These are phyloP conservation scores for Neopipo cinnamomea DNA, from an alignment of 2,113 vertebrate genomes.

Conservation along the genomic window DNA sequence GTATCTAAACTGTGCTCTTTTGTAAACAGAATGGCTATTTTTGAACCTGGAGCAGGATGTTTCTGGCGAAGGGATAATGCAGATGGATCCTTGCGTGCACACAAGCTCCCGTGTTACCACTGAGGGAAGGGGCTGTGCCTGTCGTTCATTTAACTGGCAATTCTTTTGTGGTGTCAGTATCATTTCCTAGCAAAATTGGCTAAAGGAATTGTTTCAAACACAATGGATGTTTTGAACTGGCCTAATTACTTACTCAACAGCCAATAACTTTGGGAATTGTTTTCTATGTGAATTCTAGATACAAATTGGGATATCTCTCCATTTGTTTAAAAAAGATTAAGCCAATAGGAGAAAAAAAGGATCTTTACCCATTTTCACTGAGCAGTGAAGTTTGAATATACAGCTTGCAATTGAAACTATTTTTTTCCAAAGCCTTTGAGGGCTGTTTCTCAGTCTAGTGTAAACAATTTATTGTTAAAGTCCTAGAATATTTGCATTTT, in stretches of 20 bases:
- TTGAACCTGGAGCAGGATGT: conserved; percentile 38
- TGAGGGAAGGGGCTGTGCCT: not conserved
- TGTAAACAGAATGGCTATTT: conserved; percentile 36
- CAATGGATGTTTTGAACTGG: conserved; percentile 48
- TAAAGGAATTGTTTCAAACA: conserved; percentile 51
- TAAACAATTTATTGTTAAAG: conserved; percentile 78
- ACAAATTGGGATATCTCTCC: conserved; percentile 43
- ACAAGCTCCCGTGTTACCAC: not conserved
- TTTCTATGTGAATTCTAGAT: conserved; percentile 35
- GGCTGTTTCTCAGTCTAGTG: conserved; percentile 70
- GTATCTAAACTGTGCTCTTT: not conserved
- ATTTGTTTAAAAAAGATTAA: conserved; percentile 67
- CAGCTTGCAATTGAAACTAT: conserved; percentile 61
- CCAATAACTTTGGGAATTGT: conserved; percentile 55
- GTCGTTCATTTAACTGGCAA: conserved; percentile 26
- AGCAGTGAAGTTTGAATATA: conserved; percentile 72
- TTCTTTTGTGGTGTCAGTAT: conserved; percentile 30
- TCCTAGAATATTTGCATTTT: conserved; percentile 80
- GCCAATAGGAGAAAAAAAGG: conserved; percentile 50
- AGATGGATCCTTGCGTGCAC: not conserved
- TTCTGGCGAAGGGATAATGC: not conserved
- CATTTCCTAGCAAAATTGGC: conserved; percentile 31
- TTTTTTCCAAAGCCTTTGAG: conserved; percentile 70
- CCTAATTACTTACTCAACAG: conserved; percentile 57
- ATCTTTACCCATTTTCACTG: conserved; percentile 60